These are phyloP conservation scores for Monopterus albus DNA, from an alignment of 2,113 vertebrate species.

Conservation along the genomic window DNA sequence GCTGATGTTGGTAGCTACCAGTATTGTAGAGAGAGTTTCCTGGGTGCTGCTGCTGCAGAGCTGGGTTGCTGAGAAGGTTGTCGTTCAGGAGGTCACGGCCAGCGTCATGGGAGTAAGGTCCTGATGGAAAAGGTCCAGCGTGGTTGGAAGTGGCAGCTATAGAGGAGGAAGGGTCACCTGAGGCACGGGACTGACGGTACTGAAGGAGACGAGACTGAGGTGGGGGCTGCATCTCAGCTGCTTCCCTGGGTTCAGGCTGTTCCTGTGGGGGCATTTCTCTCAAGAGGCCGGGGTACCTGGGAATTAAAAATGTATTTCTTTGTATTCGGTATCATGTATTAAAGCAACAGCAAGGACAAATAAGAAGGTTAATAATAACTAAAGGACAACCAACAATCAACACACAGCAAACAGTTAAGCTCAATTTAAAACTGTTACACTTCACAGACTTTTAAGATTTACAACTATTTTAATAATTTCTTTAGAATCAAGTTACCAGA, in stretches of 20 bases:
- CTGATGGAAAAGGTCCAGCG: slow-evolving; percentile 78
- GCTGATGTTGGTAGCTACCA: slow-evolving; percentile 88
- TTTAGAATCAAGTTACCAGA: background rate
- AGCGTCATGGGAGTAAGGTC: slow-evolving; percentile 85
- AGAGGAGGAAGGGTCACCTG: slow-evolving; percentile 86
- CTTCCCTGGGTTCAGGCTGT: slow-evolving; percentile 87
- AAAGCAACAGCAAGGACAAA: too few relatives aligned
- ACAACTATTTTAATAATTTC: too few relatives aligned
- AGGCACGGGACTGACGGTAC: slow-evolving; percentile 91
- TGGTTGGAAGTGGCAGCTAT: slow-evolving; percentile 81
- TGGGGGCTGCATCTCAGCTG: slow-evolving; percentile 93
- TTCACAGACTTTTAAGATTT: too few relatives aligned
- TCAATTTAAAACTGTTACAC: too few relatives aligned
- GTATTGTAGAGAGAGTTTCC: slow-evolving; percentile 85
- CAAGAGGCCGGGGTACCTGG: slow-evolving; percentile 93
- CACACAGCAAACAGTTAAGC: too few relatives aligned
- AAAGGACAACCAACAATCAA: background rate
- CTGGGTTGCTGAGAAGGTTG: slow-evolving; percentile 85
- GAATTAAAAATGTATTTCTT: background rate
- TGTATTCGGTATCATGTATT: background rate
- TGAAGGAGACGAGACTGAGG: slow-evolving; percentile 97
- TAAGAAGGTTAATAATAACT: too few relatives aligned
- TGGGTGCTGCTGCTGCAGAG: slow-evolving; percentile 88
- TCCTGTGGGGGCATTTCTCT: slow-evolving; percentile 93
- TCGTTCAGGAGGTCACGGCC: slow-evolving; percentile 84